Evolutionary conservation across 2,797 vertebrate genomes (phyloP), one percentile per base, ranked within the genome.

Genomic region (Tragelaphus eurycerus): DNA sequence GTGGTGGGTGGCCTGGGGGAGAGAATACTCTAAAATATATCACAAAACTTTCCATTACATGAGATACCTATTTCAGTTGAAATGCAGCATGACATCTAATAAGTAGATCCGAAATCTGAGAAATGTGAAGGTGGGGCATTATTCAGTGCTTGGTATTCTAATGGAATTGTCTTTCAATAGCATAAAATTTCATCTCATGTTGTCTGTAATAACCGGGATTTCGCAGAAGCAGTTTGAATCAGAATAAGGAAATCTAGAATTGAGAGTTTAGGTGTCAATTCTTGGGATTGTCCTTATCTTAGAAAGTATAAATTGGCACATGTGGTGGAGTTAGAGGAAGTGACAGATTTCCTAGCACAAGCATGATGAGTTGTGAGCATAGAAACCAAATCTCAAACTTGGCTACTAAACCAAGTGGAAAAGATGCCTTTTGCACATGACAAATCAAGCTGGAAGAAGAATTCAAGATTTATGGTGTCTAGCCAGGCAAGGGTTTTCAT

Each of bases 331-430:
- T 64, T 62, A 78, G 27, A 93, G 43, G 25, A 85, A 54, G 19
- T 89, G 78, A 96, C 7, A 76, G 67, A 64, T 93, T 96, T 64
- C 67, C 29, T 54, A 76, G 84, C 78, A 62, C 3, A 82, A 55
- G 52, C 31, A 14, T 85, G 31, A 85, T 74, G 76, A 81, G 78
- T 81, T 27, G 21, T 6, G 29, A n/a, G 60, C 46, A 14, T 71
- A 85, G 83, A 91, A 57, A 76, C 19, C 11, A 88, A 90, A 84
- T 79, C 38, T 85, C 43, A 93, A 76, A 81, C 9, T 59, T 93
- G 43, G 14, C 29, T 93, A 84, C 78, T 87, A 94, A 79, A 34
- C 57, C 71, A 76, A 97, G 31, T 74, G 50, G 87, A 89, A 96
- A 74, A 86, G n/a, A 38, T 67, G 43, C 1, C 19, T 92, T 55